phyloP scores from a whole-genome alignment of 1,140 invertebrate genomes.

The Eupristina koningsbergeri region DNA sequence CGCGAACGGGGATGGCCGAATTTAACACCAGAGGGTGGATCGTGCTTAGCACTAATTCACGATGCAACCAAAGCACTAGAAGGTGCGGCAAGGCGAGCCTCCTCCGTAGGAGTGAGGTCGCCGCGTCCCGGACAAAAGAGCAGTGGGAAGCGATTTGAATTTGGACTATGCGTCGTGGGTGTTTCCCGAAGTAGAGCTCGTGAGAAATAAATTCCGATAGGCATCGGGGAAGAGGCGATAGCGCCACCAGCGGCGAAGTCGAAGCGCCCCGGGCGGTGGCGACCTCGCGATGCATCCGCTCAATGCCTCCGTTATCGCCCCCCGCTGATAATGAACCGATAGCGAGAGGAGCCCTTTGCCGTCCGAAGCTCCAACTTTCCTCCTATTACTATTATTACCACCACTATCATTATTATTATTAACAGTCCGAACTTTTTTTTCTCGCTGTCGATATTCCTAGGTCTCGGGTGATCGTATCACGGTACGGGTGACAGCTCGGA shows the following conservation, averaged over 20 bases:
- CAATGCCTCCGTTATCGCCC: background rate
- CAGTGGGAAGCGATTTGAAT: too few relatives aligned
- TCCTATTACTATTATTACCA: conserved; percentile 41
- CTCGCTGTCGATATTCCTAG: background rate
- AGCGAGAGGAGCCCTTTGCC: background rate
- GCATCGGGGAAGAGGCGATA: background rate
- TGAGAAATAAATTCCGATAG: background rate
- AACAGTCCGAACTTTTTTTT: background rate
- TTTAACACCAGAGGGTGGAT: background rate
- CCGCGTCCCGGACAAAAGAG: too few relatives aligned
- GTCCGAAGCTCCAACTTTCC: conserved; percentile 39
- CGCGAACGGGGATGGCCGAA: background rate
- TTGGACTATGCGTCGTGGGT: too few relatives aligned
- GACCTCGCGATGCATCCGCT: too few relatives aligned
- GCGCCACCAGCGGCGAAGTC: background rate
- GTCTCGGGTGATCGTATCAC: too few relatives aligned
- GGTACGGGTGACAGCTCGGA: too few relatives aligned
- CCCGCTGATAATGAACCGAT: background rate
- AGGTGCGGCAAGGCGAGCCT: too few relatives aligned
- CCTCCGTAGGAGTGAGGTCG: too few relatives aligned
- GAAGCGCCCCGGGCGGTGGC: too few relatives aligned
- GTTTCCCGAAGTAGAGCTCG: too few relatives aligned
- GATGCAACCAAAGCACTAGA: too few relatives aligned
- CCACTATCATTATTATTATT: too few relatives aligned
- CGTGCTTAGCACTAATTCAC: background rate